Base-by-base conservation (phyloP, 2,113 vertebrate genomes). In the Toxostoma redivivum region DNA sequence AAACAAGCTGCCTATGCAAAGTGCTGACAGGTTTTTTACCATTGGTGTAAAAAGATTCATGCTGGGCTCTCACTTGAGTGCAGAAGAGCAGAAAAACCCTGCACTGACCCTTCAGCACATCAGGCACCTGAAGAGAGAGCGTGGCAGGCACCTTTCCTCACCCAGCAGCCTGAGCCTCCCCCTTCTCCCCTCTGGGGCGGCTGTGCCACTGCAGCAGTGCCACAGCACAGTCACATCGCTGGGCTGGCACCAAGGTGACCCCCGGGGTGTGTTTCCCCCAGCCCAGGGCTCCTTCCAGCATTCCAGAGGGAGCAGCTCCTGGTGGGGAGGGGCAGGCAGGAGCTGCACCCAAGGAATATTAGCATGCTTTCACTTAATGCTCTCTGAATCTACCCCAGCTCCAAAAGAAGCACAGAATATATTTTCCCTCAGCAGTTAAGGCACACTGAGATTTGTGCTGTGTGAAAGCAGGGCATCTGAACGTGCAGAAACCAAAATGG, bases 221-320 rank as follows among this genome's bases (percentile, higher is more conserved):
- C 31, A 35, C 27, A 35, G 23, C 4, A 2, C 7, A 2, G 22
- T 2, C 38, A 2, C 4, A 5, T 11, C 8, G 7, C 12, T 7
- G 2, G 16, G 2, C 4, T 27, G 10, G 2, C 3, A 2, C 33
- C 54, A 15, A 12, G 6, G 10, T 1, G 1, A 27, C 27, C 44
- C 25, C 37, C 2, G 3, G 23, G 30, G 5, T 54, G 35, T 11
- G 85, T 27, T 74, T 77, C 21, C 31, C 40, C 28, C 38, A 16
- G 47, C 42, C 27, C 60, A 48, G 45, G 53, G 23, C 30, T 79
- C 2, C 21, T 3, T 4, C 40, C 10, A 0, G 20, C 2, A 0
- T 77, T 53, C 31, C 57, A 47, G 1, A 6, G 31, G 47, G 62
- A 76, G 44, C 79, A 86, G 8, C 48, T 61, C 15, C 70, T 4